phyloP scores from a whole-genome alignment of 2,797 vertebrate species.

The Tympanoctomys barrerae region DNA sequence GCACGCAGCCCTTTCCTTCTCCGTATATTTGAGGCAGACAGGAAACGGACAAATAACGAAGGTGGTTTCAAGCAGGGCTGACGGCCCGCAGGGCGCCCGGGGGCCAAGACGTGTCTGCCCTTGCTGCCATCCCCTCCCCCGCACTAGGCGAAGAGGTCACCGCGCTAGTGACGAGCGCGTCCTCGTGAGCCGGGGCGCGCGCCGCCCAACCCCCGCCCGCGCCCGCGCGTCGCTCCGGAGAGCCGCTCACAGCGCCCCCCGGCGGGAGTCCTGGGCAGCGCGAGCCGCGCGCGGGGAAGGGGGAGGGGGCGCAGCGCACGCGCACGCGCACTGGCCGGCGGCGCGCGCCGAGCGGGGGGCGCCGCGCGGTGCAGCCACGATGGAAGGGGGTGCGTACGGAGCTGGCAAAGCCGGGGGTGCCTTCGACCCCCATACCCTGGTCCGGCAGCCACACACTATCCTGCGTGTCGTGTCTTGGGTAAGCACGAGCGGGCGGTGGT shows the following conservation, averaged over 20 bases:
- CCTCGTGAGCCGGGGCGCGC: background rate
- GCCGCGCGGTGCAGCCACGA: slow-evolving; percentile 79
- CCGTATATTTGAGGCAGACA: background rate
- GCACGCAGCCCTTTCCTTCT: background rate
- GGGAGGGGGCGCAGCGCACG: slow-evolving; percentile 74
- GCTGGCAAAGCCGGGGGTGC: slow-evolving; percentile 97
- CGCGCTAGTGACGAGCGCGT: background rate
- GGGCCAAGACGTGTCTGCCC: background rate
- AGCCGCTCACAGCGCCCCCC: slow-evolving; percentile 71
- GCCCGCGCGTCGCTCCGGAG: background rate
- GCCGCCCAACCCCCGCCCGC: background rate
- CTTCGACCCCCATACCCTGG: slow-evolving; percentile 95
- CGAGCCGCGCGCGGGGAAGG: background rate
- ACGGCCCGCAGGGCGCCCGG: background rate
- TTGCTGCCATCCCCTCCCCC: background rate
- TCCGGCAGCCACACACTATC: slow-evolving; percentile 95
- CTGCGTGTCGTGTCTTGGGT: slow-evolving; percentile 94
- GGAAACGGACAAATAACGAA: background rate
- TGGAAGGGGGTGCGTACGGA: slow-evolving; percentile 97
- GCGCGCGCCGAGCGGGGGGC: slow-evolving; percentile 80
- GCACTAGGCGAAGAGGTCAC: slow-evolving; percentile 39
- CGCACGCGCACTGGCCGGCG: slow-evolving; percentile 78
- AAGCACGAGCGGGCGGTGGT: slow-evolving; percentile 76
- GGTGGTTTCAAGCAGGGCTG: background rate
- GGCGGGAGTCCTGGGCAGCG: slow-evolving; percentile 22